Evolutionary conservation across 2,113 vertebrate species (phyloP), one percentile per base, ranked within the genome.

Genomic region (Oriolus oriolus): DNA sequence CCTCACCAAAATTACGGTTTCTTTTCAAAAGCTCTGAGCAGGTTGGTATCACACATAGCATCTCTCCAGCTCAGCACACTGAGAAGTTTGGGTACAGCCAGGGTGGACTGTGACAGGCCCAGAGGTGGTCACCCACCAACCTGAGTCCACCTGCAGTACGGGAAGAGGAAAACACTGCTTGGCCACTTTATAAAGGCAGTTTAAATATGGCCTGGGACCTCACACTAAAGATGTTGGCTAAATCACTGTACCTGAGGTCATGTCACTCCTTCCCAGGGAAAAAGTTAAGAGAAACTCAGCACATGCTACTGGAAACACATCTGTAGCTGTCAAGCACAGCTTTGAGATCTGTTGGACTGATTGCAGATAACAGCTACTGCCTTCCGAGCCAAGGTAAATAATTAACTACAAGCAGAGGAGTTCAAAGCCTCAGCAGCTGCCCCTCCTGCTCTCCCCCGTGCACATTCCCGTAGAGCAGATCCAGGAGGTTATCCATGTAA

Each of bases 311-410:
- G 44, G 50, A 88, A 91, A 47, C 54, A 24, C 76, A 56, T 59
- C 33, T 57, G n/a, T 10, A 77, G 60, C 28, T 56, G 71, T 52
- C 78, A 78, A 75, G 31, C 41, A 37, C 17, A 30, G 68, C 20
- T 74, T 47, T 69, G 39, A 84, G 76, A 77, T 60, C 54, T 74
- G 64, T 19, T 75, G 73, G 77, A 17, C 70, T 78, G 93, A 85
- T 30, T 74, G 45, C 65, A 90, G 92, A 42, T 52, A 95, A 57
- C 16, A 71, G 85, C 59, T 52, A 6, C 17, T 12, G 52, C 82
- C 84, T 94, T 78, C 59, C 71, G 47, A 49, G 92, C 90, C 77
- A 89, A 87, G 3, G 53, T 89, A 89, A 96, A 96, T 95, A 89
- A 96, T 65, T 88, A 66, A 85, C 64, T 26, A 52, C 27, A 1